phyloP scores from a whole-genome alignment of 1,140 invertebrate species.

The Goniozus legneri region DNA sequence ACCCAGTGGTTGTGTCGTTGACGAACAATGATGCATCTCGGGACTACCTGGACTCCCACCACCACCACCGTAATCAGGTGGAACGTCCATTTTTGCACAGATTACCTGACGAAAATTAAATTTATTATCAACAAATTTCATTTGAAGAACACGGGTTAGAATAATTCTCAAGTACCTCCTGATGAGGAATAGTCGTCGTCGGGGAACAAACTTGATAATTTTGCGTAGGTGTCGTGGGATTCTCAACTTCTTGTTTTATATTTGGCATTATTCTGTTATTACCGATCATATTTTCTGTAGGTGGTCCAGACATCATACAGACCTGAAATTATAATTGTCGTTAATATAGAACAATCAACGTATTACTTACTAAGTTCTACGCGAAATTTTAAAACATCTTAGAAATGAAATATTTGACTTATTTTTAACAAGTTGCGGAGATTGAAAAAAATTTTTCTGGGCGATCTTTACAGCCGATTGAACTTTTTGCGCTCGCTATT shows the following conservation, averaged over 20 bases:
- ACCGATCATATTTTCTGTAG: conserved; percentile 46
- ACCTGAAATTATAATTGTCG: conserved; percentile 48
- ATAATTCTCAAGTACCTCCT: conserved; percentile 38
- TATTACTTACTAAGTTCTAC: not conserved
- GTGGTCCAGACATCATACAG: conserved; percentile 55
- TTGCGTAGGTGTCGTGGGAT: conserved; percentile 46
- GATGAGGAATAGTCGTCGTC: conserved; percentile 53
- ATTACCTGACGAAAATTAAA: conserved; percentile 37
- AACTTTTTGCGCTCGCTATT: conserved; percentile 43
- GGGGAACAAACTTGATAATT: conserved; percentile 61
- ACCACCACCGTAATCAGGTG: conserved; percentile 35
- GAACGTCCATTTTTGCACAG: conserved; percentile 47
- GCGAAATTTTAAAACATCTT: not conserved
- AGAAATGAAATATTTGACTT: not conserved
- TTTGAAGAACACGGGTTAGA: no score
- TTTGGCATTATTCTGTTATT: conserved; percentile 49
- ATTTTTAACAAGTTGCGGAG: not conserved
- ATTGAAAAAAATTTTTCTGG: conserved; percentile 10
- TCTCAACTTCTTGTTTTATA: conserved; percentile 60
- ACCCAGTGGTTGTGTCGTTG: conserved; percentile 72
- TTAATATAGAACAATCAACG: conserved; percentile 13
- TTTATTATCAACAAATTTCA: conserved; percentile 2
- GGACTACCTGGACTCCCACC: conserved; percentile 65
- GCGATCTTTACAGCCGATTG: conserved; percentile 27
- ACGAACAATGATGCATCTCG: conserved; percentile 75